Percentiles rank a stretch among this genome's conserved stretches.
These are phyloP conservation scores for Danio choprae DNA, from an alignment of 2,797 vertebrate species.

Conservation along the genomic window DNA sequence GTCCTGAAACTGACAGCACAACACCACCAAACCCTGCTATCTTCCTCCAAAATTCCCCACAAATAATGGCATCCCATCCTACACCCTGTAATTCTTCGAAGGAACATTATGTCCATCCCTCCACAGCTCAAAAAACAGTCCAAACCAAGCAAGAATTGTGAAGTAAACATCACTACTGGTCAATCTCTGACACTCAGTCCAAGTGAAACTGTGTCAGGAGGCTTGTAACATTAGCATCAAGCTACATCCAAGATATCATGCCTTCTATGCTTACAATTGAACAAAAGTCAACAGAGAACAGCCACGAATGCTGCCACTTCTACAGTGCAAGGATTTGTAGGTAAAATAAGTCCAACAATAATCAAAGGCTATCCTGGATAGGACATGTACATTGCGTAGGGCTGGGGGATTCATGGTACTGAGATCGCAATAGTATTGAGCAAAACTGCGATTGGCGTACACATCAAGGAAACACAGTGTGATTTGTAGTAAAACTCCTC, in stretches of 20 bases:
- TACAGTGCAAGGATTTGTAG: not conserved
- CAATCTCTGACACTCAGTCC: not conserved
- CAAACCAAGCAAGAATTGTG: not conserved
- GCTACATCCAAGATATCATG: not conserved
- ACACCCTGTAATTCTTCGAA: not conserved
- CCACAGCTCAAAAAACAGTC: not conserved
- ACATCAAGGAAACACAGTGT: too few relatives aligned
- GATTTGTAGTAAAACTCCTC: too few relatives aligned
- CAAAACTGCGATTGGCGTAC: too few relatives aligned
- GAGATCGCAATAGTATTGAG: too few relatives aligned
- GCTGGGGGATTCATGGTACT: too few relatives aligned
- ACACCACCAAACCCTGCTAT: slow-evolving; percentile 36
- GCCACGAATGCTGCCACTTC: not conserved
- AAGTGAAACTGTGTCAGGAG: not conserved
- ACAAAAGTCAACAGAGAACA: not conserved
- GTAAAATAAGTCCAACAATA: not conserved
- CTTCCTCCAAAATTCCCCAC: not conserved
- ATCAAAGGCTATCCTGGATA: too few relatives aligned
- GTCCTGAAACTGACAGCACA: slow-evolving; percentile 67
- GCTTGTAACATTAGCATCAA: not conserved
- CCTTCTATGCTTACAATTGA: too few relatives aligned
- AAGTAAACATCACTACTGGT: not conserved
- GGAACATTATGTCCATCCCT: not conserved
- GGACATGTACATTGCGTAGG: too few relatives aligned
- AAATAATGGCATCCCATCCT: slow-evolving; percentile 7